These are phyloP conservation scores for Nymphalis io DNA, from an alignment of 1,140 invertebrate genomes.

Conservation along the genomic window DNA sequence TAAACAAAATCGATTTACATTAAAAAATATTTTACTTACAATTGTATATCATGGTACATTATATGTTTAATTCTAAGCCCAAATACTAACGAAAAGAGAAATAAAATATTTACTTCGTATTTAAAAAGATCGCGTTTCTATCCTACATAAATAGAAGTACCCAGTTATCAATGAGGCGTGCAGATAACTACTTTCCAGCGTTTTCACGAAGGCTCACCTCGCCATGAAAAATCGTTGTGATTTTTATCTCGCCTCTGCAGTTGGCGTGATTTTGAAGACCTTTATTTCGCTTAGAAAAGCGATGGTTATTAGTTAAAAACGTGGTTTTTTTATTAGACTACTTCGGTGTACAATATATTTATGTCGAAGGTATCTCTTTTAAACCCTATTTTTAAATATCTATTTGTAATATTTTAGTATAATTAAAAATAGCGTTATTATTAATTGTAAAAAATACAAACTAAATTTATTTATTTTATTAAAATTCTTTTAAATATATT, in stretches of 20 bases:
- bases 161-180: slow-evolving; percentile 31
- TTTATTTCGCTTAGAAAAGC: slow-evolving; percentile 10
- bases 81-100: too few species aligned
- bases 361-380: too few species aligned
- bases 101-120: slow-evolving; percentile 4
- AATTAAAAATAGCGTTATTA: too few species aligned
- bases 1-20: too few species aligned
- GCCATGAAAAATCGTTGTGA: slow-evolving; percentile 31
- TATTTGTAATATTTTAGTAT: too few species aligned
- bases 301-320: slow-evolving; percentile 4
- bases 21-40: too few species aligned
- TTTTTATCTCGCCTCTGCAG: slow-evolving; percentile 33
- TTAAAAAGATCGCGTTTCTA: slow-evolving; percentile 24
- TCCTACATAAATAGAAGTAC: slow-evolving; percentile 25
- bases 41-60: too few species aligned
- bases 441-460: too few species aligned
- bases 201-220: slow-evolving; percentile 25
- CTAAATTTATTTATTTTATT: too few species aligned
- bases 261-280: slow-evolving; percentile 22
- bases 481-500: too few species aligned
- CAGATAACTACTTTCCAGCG: slow-evolving; percentile 28
- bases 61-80: too few species aligned
- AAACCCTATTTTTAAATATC: too few species aligned
- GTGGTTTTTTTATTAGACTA: neutral
- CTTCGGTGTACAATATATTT: neutral